Base-by-base conservation (phyloP, 2,888 invertebrate genomes). In the Dimorphilus gyrociliatus region DNA sequence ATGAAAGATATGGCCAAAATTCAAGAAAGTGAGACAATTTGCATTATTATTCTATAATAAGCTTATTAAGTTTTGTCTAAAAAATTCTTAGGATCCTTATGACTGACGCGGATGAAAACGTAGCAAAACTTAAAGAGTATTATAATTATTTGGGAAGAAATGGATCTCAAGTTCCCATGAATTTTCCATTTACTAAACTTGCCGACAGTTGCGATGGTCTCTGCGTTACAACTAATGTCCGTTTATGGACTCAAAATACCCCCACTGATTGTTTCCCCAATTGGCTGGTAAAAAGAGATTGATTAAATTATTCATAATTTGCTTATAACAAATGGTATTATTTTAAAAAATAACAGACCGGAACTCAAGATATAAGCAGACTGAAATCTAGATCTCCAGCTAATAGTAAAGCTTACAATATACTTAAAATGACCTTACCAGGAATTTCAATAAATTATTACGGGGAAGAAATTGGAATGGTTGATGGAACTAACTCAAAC, bases 401-500 rank as follows among this genome's bases (percentile, higher is more conserved):
- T n/a, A n/a, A n/a, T n/a, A n/a, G n/a, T n/a, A n/a, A n/a, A n/a
- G n/a, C n/a, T n/a, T n/a, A n/a, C 29, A 27, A 14, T 18, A 16
- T 44, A 24, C 27, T 42, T 12, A 32, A 34, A 23, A 10, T 42
- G 28, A 42, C 42, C 14, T 33, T 44, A 18, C 44, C 44, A 3
- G 44, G 42, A 2, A 18, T 32, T 4, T 23, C 37, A n/a, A 17
- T 34, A 12, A 13, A 29, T 12, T 42, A 44, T 24, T 44, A 41
- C 23, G 44, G 44, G 5, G 44, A 44, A 18, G 44, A 44, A 30
- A 30, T 44, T 10, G 44, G 37, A 8, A 39, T 44, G 44, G 13
- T 12, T 13, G 27, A 40, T 31, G 37, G 23, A 8, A 29, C 30
- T 13, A 3, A 3, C 12, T 13, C 18, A n/a, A 13, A 18, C 8